phyloP scores from a whole-genome alignment of 2,888 invertebrate genomes.

The Mechanitis mazaeus region DNA sequence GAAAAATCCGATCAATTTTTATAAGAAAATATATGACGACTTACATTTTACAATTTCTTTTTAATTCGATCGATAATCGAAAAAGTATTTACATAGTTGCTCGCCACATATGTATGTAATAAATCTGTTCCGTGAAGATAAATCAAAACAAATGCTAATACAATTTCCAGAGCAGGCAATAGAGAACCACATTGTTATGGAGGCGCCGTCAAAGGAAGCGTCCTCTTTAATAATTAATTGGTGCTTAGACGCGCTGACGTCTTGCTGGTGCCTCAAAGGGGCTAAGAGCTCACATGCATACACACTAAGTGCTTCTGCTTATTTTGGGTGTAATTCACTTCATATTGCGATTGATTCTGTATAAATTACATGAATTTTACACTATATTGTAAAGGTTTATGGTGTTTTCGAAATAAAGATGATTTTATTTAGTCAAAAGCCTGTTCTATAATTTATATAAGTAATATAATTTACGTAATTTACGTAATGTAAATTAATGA shows the following conservation, averaged over 20 bases:
- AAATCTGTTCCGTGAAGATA: slow-evolving; percentile 14
- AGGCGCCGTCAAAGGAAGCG: slow-evolving; percentile 68
- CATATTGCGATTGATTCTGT: slow-evolving; percentile 23
- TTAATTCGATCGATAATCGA: too few species aligned
- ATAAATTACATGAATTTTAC: neutral
- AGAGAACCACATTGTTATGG: slow-evolving; percentile 72
- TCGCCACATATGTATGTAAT: neutral
- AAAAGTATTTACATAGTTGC: too few species aligned
- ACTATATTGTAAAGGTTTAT: neutral
- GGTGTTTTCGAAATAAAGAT: too few species aligned
- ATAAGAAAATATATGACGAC: neutral
- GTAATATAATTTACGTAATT: too few species aligned
- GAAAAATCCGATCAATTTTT: neutral
- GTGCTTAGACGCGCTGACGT: slow-evolving; percentile 73
- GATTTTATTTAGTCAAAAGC: too few species aligned
- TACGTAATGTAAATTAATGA: too few species aligned
- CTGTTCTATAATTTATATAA: too few species aligned
- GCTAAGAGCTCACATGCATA: slow-evolving; percentile 64
- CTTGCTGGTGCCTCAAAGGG: slow-evolving; percentile 55
- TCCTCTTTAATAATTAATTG: slow-evolving; percentile 74
- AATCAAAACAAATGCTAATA: slow-evolving; percentile 55
- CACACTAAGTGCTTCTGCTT: slow-evolving; percentile 45
- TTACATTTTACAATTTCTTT: too few species aligned
- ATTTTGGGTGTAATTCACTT: slow-evolving; percentile 34
- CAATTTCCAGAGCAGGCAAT: slow-evolving; percentile 72